phyloP scores from a whole-genome alignment of 2,113 vertebrate species.

The Toxotes jaculatrix region DNA sequence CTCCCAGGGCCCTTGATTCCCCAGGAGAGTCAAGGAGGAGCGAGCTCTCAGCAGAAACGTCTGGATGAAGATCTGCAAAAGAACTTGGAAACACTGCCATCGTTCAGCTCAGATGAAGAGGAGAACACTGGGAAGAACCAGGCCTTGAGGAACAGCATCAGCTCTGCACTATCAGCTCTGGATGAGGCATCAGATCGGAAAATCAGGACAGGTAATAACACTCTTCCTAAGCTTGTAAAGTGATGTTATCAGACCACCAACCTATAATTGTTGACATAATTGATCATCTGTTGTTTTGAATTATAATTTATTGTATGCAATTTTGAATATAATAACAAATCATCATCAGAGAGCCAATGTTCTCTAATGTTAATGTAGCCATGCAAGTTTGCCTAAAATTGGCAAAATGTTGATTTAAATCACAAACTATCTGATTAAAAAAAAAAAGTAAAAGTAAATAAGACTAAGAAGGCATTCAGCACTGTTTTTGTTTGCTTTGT shows the following conservation, averaged over 20 bases:
- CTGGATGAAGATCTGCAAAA: conserved; percentile 91
- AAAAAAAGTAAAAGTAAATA: too few species aligned
- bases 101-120: conserved; percentile 97
- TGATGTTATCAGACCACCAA: background rate
- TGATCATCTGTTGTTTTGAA: too few species aligned
- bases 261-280: background rate
- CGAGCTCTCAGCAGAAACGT: conserved; percentile 87
- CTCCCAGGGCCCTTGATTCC: conserved; percentile 70
- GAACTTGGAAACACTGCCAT: conserved; percentile 92
- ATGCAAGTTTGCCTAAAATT: background rate
- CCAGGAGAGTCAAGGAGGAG: conserved; percentile 78
- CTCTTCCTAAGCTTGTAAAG: background rate
- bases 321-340: too few species aligned
- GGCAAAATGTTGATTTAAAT: background rate
- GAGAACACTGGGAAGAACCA: conserved; percentile 92
- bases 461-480: too few species aligned
- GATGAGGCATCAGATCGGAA: conserved; percentile 91
- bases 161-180: conserved; percentile 88
- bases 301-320: too few species aligned
- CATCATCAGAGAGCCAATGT: background rate
- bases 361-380: background rate
- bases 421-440: too few species aligned
- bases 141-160: conserved; percentile 92
- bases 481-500: too few species aligned
- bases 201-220: conserved; percentile 87